Percentiles rank a stretch among this genome's conserved stretches.
These are phyloP conservation scores for Morpho achilles DNA, from an alignment of 2,888 invertebrate genomes.

Conservation along the genomic window DNA sequence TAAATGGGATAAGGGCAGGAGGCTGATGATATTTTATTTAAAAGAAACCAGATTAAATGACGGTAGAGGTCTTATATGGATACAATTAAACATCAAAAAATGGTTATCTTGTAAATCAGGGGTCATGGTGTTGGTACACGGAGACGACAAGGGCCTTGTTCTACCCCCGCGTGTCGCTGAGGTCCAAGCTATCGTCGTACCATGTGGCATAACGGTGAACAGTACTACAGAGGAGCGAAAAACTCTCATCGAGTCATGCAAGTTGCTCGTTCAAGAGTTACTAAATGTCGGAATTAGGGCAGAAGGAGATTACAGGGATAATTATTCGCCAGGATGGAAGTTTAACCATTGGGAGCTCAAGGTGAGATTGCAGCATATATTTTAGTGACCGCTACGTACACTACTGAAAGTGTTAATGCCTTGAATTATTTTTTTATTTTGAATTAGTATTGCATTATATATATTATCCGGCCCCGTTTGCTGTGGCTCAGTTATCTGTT, in stretches of 20 bases:
- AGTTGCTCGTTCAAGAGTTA: slow-evolving; percentile 83
- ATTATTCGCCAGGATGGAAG: slow-evolving; percentile 99
- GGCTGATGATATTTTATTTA: too few species aligned
- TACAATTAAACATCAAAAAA: too few species aligned
- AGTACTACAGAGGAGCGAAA: slow-evolving; percentile 85
- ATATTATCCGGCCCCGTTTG: too few species aligned
- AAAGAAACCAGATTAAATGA: too few species aligned
- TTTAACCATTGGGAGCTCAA: slow-evolving; percentile 98
- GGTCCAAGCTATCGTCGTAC: slow-evolving; percentile 93
- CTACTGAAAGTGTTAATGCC: too few species aligned
- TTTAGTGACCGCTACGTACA: too few species aligned
- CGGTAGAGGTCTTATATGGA: too few species aligned
- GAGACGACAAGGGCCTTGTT: slow-evolving; percentile 97
- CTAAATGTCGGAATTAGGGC: slow-evolving; percentile 82
- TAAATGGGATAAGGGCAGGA: too few species aligned
- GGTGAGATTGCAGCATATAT: slow-evolving; percentile 54
- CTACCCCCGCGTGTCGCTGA: slow-evolving; percentile 95
- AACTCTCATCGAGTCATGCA: slow-evolving; percentile 84
- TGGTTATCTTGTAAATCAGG: slow-evolving; percentile 56
- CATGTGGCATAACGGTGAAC: slow-evolving; percentile 95
- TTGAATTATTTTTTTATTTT: too few species aligned
- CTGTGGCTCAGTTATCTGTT: too few species aligned
- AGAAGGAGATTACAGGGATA: slow-evolving; percentile 93
- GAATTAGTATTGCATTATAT: not conserved
- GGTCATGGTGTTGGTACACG: slow-evolving; percentile 95